These are phyloP conservation scores for Scaptomyza graminum DNA, from an alignment of 1,140 invertebrate species.

Conservation along the genomic window DNA sequence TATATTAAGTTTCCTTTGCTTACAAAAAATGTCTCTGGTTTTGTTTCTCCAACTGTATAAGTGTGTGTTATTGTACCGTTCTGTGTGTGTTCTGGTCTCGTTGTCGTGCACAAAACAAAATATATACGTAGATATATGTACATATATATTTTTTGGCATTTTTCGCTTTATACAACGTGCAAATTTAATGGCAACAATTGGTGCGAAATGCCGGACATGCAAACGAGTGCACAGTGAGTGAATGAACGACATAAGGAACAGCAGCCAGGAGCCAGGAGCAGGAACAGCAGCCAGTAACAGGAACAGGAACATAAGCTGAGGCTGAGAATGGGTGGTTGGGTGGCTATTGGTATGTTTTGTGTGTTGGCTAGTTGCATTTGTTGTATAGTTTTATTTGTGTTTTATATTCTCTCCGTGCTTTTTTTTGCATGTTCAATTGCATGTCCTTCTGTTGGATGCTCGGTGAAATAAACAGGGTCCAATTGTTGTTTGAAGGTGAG, in stretches of 20 bases:
- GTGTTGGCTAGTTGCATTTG: conserved; percentile 29
- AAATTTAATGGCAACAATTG: conserved; percentile 81
- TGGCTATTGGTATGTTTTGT: conserved; percentile 33
- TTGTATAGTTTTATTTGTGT: conserved; percentile 26
- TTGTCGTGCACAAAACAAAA: conserved; percentile 77
- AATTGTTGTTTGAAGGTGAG: conserved; percentile 31
- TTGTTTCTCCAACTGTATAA: not conserved
- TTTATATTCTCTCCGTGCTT: not conserved
- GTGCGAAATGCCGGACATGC: conserved; percentile 80
- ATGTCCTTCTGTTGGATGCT: conserved; percentile 9
- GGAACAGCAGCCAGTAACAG: not conserved
- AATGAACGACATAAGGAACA: conserved; percentile 45
- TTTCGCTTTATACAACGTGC: conserved; percentile 75
- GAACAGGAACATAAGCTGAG: not conserved
- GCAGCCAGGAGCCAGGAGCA: conserved; percentile 7
- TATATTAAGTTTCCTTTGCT: not conserved
- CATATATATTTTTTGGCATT: conserved; percentile 68
- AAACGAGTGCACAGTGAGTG: conserved; percentile 42
- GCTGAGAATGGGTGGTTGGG: conserved; percentile 34
- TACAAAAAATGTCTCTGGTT: not conserved
- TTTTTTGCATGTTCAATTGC: conserved; percentile 24
- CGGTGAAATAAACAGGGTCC: conserved; percentile 18
- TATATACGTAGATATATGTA: not conserved
- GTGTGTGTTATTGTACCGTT: conserved; percentile 32
- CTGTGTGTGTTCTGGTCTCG: conserved; percentile 37